Conservation (phyloP, 2,888 invertebrate species). For the Oconnorella tubifera region DNA sequence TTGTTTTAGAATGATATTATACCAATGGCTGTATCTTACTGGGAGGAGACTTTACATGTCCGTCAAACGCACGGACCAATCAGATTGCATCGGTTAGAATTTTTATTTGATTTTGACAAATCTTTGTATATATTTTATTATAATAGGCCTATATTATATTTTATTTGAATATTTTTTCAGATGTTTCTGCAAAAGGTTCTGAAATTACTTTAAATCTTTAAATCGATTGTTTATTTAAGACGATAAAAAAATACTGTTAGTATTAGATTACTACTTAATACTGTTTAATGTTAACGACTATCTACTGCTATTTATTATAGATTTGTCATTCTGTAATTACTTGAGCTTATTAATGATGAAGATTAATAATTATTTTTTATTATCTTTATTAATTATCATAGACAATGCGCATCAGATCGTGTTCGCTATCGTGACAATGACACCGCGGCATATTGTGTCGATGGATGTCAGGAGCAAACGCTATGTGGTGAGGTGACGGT, state of each 20-base stretch:
- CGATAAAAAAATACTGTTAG: too few relatives aligned
- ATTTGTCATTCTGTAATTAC: not conserved
- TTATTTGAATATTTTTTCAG: too few relatives aligned
- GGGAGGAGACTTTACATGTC: constrained; percentile 87
- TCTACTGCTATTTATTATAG: too few relatives aligned
- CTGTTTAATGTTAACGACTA: too few relatives aligned
- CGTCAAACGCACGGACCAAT: constrained; percentile 81
- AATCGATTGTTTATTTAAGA: too few relatives aligned
- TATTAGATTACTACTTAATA: too few relatives aligned
- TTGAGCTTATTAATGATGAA: not conserved
- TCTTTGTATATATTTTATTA: too few relatives aligned
- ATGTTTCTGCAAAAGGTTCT: too few relatives aligned
- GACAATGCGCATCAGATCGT: constrained; percentile 40
- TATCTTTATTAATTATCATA: constrained; percentile 16
- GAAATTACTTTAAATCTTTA: too few relatives aligned
- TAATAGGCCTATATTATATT: too few relatives aligned
- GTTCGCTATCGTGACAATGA: constrained; percentile 70
- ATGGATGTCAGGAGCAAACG: constrained; percentile 63
- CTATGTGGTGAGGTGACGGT: constrained; percentile 95
- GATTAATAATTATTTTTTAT: not conserved
- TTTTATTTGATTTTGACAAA: too few relatives aligned
- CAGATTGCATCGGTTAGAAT: constrained; percentile 75
- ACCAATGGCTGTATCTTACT: constrained; percentile 86
- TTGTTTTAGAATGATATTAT: too few relatives aligned
- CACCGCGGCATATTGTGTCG: constrained; percentile 80